Base-by-base conservation (phyloP, 2,888 invertebrate genomes). In the Drosophila ezoana region DNA sequence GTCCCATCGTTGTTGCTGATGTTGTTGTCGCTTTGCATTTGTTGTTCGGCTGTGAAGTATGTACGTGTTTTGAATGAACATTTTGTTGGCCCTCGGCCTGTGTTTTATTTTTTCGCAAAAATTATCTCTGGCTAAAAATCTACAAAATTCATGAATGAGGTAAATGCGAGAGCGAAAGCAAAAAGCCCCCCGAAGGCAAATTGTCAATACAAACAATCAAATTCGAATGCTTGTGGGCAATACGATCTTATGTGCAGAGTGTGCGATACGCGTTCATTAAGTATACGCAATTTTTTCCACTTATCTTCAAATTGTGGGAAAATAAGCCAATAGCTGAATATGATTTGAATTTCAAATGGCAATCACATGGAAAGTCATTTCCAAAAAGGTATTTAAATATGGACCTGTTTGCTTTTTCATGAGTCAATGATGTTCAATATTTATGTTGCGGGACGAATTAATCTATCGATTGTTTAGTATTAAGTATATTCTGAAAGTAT, bases 121-220 rank as follows among this genome's bases (percentile, higher is more conserved):
- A 87, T 81, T 79, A 87, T 87, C 82, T 84, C 35, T 52, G 76
- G 61, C 79, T 79, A 56, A 67, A 72, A 73, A 83, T 83, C 82
- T 84, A 78, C 81, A 75, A 76, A 72, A 79, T 81, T 81, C 81
- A 83, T 83, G 87, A 83, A 87, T 83, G 82, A 87, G 80, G 57
- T 56, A 72, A 48, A 56, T 59, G 56, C 40, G 32, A 32, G 52
- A 58, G 53, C 68, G 68, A 76, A 72, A 72, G 64, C 64, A 58
- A 54, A 59, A 54, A 45, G 28, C 28, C 40, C 57, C 63, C 63
- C 41, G 33, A 61, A 70, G 62, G 57, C 60, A 79, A 69, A 73
- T 74, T 80, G 68, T 66, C 77, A 80, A 76, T 80, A 68, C 56
- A 47, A 65, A 71, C 40, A 63, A 57, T 41, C 18, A 20, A 49